Conservation (phyloP, 2,888 invertebrate species). For the Spialia ferax region DNA sequence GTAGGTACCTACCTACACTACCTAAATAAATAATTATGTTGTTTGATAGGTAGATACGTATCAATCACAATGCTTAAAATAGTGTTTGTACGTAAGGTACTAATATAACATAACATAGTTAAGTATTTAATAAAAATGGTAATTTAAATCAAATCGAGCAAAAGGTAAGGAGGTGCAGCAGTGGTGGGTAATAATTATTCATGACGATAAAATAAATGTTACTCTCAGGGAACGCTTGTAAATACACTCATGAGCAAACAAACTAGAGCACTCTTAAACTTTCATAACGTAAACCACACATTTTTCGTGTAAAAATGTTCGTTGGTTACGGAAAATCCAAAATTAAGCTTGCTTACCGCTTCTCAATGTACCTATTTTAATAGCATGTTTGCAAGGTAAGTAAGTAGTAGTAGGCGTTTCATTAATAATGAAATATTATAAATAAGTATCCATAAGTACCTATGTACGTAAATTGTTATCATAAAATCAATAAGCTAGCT, state of each 20-base stretch:
- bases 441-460: too few relatives aligned
- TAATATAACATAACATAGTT: too few relatives aligned
- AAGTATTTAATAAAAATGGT: slow-evolving; percentile 1
- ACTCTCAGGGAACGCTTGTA: slow-evolving; percentile 23
- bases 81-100: too few relatives aligned
- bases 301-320: slow-evolving; percentile 23
- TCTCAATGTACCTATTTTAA: slow-evolving; percentile 1
- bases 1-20: too few relatives aligned
- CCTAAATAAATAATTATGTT: too few relatives aligned
- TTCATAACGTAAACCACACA: slow-evolving; percentile 22
- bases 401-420: background rate
- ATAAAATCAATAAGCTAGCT: background rate
- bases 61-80: too few relatives aligned
- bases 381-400: background rate
- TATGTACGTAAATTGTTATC: background rate
- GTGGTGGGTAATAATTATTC: slow-evolving; percentile 9
- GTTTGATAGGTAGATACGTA: too few relatives aligned
- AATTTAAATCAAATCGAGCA: slow-evolving; percentile 8
- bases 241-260: slow-evolving; percentile 27
- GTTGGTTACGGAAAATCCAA: slow-evolving; percentile 15
- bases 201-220: slow-evolving; percentile 24
- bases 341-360: background rate
- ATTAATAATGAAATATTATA: background rate
- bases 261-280: slow-evolving; percentile 32
- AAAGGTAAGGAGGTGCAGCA: background rate